Percentiles rank a stretch among this genome's conserved stretches.
phyloP scores from a whole-genome alignment of 2,113 vertebrate species.

The Otolemur garnettii region DNA sequence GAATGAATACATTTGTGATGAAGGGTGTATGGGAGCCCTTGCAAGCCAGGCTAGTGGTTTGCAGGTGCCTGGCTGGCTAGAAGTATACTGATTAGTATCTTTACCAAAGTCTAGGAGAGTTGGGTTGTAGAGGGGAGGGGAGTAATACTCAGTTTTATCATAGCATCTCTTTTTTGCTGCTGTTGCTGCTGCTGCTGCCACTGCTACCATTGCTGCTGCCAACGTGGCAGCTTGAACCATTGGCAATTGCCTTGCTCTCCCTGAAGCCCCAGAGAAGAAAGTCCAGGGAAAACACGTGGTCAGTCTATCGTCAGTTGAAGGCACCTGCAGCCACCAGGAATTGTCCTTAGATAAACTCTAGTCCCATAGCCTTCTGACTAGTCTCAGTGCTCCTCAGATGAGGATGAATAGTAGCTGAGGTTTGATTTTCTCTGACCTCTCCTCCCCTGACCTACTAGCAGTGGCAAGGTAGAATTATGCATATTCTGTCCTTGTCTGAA shows the following conservation, averaged over 20 bases:
- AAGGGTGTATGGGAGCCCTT: conserved; percentile 46
- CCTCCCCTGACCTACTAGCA: background rate
- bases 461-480: background rate
- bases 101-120: background rate
- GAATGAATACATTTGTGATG: conserved; percentile 78
- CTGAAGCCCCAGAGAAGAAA: conserved; percentile 35
- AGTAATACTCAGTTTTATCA: background rate
- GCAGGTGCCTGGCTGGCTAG: conserved; percentile 62
- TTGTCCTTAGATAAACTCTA: conserved; percentile 63
- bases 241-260: background rate
- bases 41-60: conserved; percentile 35
- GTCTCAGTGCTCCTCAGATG: background rate
- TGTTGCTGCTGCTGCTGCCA: background rate
- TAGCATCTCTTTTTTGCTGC: background rate
- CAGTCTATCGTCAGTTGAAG: conserved; percentile 36
- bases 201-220: background rate
- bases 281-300: background rate
- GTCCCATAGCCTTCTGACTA: background rate
- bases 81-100: conserved; percentile 22
- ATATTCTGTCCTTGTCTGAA: conserved; percentile 12
- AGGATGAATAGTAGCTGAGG: background rate
- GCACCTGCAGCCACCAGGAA: conserved; percentile 14
- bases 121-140: too few species aligned
- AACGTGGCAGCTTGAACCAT: background rate
- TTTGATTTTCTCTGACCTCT: background rate